phyloP scores from a whole-genome alignment of 2,888 invertebrate species.

The Dicyrtomina minuta region DNA sequence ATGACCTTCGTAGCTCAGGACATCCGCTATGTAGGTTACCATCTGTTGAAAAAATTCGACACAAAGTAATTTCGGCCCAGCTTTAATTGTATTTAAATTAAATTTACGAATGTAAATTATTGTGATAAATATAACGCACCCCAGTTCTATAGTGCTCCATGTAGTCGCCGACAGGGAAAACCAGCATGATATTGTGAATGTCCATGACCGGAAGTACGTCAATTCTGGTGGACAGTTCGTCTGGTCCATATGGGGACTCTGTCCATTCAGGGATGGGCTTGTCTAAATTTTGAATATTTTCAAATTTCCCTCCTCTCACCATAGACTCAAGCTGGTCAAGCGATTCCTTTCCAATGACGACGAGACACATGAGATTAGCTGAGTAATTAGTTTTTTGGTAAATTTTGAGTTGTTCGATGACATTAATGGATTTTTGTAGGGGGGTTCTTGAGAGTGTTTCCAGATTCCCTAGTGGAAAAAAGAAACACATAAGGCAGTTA shows the following conservation, averaged over 20 bases:
- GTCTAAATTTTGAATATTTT: slow-evolving; percentile 72
- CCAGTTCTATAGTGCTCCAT: slow-evolving; percentile 76
- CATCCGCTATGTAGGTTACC: slow-evolving; percentile 80
- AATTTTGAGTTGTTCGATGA: slow-evolving; percentile 78
- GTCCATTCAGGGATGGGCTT: slow-evolving; percentile 73
- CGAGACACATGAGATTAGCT: slow-evolving; percentile 87
- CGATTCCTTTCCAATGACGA: slow-evolving; percentile 83
- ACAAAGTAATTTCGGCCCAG: neutral
- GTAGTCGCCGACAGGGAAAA: slow-evolving; percentile 80
- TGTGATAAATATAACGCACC: slow-evolving; percentile 60
- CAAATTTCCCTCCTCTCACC: slow-evolving; percentile 72
- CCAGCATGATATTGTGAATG: slow-evolving; percentile 9
- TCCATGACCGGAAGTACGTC: slow-evolving; percentile 81
- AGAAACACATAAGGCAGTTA: no score
- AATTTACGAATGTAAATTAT: neutral
- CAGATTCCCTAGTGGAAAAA: slow-evolving; percentile 65
- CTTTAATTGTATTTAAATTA: neutral
- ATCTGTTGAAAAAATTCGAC: slow-evolving; percentile 65
- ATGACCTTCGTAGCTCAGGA: slow-evolving; percentile 92
- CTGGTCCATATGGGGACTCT: slow-evolving; percentile 76
- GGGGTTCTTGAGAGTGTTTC: slow-evolving; percentile 76
- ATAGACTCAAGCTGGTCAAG: slow-evolving; percentile 81
- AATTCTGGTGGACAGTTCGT: slow-evolving; percentile 70
- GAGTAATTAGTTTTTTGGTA: slow-evolving; percentile 93
- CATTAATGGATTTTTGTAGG: slow-evolving; percentile 74